Conservation (phyloP, 1,140 invertebrate species). For the Hyles vespertilio region DNA sequence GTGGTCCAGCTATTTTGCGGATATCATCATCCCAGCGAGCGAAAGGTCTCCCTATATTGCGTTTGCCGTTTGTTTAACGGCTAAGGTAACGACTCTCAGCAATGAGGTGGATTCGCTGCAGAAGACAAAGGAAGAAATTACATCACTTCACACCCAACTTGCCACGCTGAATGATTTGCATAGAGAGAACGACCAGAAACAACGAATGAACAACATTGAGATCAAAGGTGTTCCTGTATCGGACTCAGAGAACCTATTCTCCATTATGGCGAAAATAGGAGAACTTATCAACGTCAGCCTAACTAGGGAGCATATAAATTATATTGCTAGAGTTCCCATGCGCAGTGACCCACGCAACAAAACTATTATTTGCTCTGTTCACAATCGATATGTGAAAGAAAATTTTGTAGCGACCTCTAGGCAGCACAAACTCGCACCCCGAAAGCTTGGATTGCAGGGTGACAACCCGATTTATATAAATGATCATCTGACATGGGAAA, state of each 20-base stretch:
- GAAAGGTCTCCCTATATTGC: too few relatives aligned
- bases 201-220: conserved; percentile 28
- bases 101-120: too few relatives aligned
- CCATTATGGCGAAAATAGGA: conserved; percentile 16
- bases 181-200: conserved; percentile 21
- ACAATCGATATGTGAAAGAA: conserved; percentile 21
- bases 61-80: too few relatives aligned
- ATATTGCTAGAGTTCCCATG: conserved; percentile 21
- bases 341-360: conserved; percentile 10
- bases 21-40: too few relatives aligned
- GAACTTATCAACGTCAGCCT: conserved; percentile 8
- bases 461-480: conserved; percentile 20
- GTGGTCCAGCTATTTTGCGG: too few relatives aligned
- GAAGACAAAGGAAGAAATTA: too few relatives aligned
- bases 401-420: conserved; percentile 15
- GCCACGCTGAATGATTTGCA: too few relatives aligned
- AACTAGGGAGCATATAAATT: conserved; percentile 24
- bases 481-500: conserved; percentile 21
- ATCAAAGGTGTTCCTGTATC: conserved; percentile 26
- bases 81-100: too few relatives aligned
- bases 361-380: conserved; percentile 20
- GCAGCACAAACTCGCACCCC: conserved; percentile 12
- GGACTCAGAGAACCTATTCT: conserved; percentile 21
- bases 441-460: conserved; percentile 14
- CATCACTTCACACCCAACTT: too few relatives aligned